Base-by-base conservation (phyloP, 1,140 invertebrate genomes). In the Pseudomyrmex flavicornis region DNA sequence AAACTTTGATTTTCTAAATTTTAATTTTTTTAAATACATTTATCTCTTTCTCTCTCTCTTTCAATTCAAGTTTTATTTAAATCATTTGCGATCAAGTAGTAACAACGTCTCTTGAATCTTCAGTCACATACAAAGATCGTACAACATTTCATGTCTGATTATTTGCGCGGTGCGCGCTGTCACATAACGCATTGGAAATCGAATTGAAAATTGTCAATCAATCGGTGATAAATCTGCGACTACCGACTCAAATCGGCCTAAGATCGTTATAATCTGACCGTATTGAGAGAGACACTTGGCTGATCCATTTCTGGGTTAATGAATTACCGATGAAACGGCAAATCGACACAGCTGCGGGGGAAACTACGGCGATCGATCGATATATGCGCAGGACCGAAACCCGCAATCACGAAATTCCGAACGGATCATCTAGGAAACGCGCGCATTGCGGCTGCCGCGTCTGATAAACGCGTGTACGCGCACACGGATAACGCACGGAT, bases 251-350 rank as follows among this genome's bases (percentile, higher is more conserved):
- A 22, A 75, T 56, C 50, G 58, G n/a, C 44, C 48, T 65, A 56
- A 65, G 82, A 77, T 77, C 73, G 48, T 59, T 59, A 76, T 83
- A 63, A 59, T 56, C 50, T 9, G 17, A 9, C 12, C 20, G 50
- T 77, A 77, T 83, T 77, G 50, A 15, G 59, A 15, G 50, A 50
- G n/a, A 83, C 52, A 79, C 26, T 66, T 22, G 58, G 46, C 59
- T 35, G 20, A 82, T 84, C 76, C 22, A 84, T 84, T 77, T 63
- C 56, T 54, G 13, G 75, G 65, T 72, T 84, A 82, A 84, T 84
- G 83, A 82, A 84, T 84, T 82, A 82, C 48, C 83, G 83, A 70
- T 84, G 83, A 84, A 84, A 84, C 65, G 65, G 83, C 76, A 84
- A 84, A 84, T 84, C 83, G 76, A 82, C 83, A 61, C 66, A 50